These are phyloP conservation scores for Elaphurus davidianus DNA, from an alignment of 2,113 vertebrate species.

Conservation along the genomic window DNA sequence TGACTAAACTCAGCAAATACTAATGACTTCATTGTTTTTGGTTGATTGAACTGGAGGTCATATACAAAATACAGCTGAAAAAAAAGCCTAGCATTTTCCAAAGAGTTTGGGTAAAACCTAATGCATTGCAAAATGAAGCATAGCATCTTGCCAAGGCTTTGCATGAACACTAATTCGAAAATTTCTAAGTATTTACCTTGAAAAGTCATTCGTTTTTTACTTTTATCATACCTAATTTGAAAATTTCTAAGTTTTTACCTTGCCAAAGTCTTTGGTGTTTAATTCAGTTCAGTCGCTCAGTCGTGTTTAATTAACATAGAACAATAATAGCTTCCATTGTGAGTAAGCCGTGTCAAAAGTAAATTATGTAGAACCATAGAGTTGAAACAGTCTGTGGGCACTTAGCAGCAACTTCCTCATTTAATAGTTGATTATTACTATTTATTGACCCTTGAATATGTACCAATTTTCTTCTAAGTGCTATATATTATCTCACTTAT, in stretches of 20 bases:
- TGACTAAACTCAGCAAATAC: neutral
- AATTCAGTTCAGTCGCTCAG: neutral
- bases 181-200: neutral
- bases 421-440: neutral
- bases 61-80: neutral
- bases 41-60: neutral
- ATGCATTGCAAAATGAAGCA: neutral
- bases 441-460: neutral
- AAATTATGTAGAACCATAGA: neutral
- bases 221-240: neutral
- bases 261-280: neutral
- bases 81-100: neutral
- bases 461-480: neutral
- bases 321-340: conserved; percentile 2
- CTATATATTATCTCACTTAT: neutral
- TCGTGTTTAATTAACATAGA: neutral
- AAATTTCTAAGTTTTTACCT: conserved; percentile 23
- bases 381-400: neutral
- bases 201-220: neutral
- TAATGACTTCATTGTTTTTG: neutral
- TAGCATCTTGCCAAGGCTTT: neutral
- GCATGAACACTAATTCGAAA: neutral
- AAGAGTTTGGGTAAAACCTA: neutral
- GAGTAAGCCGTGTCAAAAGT: neutral
- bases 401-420: neutral